A percentile compares a stretch with the other conserved stretches of the same genome.
These are phyloP conservation scores for Drosophila subpulchrella DNA, from an alignment of 1,140 invertebrate species.

Conservation along the genomic window DNA sequence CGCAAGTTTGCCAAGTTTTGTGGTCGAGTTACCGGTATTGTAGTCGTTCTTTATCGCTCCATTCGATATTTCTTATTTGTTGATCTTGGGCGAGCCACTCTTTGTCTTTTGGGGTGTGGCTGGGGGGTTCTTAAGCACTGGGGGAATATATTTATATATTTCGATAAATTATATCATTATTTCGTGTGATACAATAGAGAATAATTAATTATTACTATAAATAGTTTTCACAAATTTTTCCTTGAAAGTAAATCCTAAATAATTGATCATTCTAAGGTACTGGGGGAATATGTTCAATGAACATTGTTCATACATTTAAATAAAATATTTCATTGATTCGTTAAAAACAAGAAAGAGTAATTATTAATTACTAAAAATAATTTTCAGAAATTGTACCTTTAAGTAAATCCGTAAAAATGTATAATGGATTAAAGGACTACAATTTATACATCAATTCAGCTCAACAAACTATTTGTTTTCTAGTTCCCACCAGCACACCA, in stretches of 20 bases:
- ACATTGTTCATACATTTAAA: too few species aligned
- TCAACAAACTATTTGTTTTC: background rate
- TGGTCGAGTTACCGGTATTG: conserved; percentile 43
- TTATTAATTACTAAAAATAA: too few species aligned
- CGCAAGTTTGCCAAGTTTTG: conserved; percentile 63
- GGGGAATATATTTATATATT: background rate
- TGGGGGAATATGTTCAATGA: too few species aligned
- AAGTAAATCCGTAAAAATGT: too few species aligned
- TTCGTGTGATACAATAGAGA: background rate
- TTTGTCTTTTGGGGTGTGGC: conserved; percentile 62
- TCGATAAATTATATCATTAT: background rate
- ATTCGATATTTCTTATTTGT: conserved; percentile 56
- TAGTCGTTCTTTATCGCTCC: conserved; percentile 42
- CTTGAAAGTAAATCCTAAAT: background rate
- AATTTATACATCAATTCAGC: too few species aligned
- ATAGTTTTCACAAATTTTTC: too few species aligned
- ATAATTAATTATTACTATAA: background rate
- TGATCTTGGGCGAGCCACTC: conserved; percentile 47
- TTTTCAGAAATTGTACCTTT: too few species aligned
- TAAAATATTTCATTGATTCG: too few species aligned
- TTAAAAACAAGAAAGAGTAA: too few species aligned
- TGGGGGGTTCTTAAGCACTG: conserved; percentile 16
- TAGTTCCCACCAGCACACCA: too few species aligned
- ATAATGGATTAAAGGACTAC: too few species aligned
- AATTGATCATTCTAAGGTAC: too few species aligned